These are phyloP conservation scores for Xylophagus ater DNA, from an alignment of 2,888 invertebrate genomes.

Conservation along the genomic window DNA sequence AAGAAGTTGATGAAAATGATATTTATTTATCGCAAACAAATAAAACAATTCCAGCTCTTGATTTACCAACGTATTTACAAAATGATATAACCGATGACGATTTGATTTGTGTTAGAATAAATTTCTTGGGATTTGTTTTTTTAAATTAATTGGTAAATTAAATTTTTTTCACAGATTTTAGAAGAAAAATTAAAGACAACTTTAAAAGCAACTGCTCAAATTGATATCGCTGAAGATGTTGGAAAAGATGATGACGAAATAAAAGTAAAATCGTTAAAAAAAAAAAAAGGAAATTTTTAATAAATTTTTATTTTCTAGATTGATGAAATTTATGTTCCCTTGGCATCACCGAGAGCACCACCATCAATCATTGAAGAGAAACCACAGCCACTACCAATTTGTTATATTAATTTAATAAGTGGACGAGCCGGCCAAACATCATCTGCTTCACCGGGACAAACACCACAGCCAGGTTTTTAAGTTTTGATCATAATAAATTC, in stretches of 20 bases:
- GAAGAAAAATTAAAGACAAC: conserved; percentile 32
- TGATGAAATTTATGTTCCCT: conserved; percentile 24
- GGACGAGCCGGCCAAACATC: conserved; percentile 34
- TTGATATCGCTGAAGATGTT: conserved; percentile 26
- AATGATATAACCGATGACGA: conserved; percentile 31
- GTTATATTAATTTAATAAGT: conserved; percentile 35
- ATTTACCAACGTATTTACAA: conserved; percentile 29
- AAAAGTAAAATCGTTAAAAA: conserved; percentile 19
- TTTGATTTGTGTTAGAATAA: conserved; percentile 27
- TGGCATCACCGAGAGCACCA: conserved; percentile 28
- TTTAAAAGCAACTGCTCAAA: conserved; percentile 26
- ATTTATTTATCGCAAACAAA: conserved; percentile 24
- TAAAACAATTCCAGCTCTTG: conserved; percentile 25
- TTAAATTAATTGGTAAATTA: neutral
- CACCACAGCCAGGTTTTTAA: conserved; percentile 34
- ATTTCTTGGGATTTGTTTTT: neutral
- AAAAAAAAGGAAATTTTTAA: conserved; percentile 19
- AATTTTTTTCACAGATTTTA: conserved; percentile 25
- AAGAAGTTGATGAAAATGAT: conserved; percentile 35
- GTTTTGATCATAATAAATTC: no score
- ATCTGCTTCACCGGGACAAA: conserved; percentile 37
- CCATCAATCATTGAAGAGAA: conserved; percentile 29
- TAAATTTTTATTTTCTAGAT: conserved; percentile 11
- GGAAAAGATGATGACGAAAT: conserved; percentile 18
- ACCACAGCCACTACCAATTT: conserved; percentile 36